Evolutionary conservation across 2,797 vertebrate species (phyloP).

Genomic region (Catharus ustulatus): DNA sequence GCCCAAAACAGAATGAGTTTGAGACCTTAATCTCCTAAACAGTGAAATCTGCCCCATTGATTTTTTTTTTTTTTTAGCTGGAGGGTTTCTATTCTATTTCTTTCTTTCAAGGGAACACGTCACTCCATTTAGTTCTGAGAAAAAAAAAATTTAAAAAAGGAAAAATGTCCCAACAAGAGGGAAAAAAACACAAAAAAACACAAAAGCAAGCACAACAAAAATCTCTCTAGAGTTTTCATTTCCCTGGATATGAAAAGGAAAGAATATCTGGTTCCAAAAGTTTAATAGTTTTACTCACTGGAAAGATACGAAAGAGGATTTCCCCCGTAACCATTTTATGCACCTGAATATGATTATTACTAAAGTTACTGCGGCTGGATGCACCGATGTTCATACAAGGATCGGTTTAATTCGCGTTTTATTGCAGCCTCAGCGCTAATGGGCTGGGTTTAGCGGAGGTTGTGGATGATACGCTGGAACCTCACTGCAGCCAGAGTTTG

Average conservation of each 20-base stretch:
- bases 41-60: background rate
- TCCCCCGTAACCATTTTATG: background rate
- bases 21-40: background rate
- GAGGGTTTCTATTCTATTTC: background rate
- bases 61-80: background rate
- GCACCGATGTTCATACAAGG: background rate
- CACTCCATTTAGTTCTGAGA: background rate
- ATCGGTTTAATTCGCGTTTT: background rate
- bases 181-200: background rate
- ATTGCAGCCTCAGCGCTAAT: background rate
- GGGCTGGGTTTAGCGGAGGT: background rate
- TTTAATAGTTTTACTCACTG: background rate
- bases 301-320: background rate
- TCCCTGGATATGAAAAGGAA: background rate
- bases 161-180: background rate
- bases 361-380: background rate
- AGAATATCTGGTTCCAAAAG: background rate
- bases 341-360: constrained; percentile 10
- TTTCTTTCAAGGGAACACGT: background rate
- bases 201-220: background rate
- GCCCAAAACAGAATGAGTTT: background rate
- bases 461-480: background rate
- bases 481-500: background rate
- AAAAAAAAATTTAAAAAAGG: too few species aligned
- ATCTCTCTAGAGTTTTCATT: background rate